Evolutionary conservation across 2,888 invertebrate genomes (phyloP).

Genomic region (Deilephila porcellus): DNA sequence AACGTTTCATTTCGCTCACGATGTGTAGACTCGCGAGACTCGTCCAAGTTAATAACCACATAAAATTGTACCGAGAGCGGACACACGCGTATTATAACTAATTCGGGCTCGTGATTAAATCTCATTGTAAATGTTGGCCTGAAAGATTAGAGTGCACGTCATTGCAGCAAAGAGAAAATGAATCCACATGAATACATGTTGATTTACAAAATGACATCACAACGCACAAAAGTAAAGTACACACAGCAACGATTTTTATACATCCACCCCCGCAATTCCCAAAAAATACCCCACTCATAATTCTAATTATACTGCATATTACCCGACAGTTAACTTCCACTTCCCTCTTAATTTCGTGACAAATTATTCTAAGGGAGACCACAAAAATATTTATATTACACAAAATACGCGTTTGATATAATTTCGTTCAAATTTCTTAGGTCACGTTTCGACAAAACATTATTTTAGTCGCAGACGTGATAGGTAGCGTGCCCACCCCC

Average conservation of each 20-base stretch:
- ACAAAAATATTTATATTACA: neutral
- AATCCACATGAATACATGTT: conserved; percentile 61
- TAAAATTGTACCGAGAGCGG: conserved; percentile 57
- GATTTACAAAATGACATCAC: conserved; percentile 42
- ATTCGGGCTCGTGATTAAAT: conserved; percentile 73
- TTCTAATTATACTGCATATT: neutral
- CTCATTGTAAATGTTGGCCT: conserved; percentile 68
- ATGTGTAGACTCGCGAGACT: conserved; percentile 48
- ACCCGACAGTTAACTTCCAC: neutral
- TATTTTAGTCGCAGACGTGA: conserved; percentile 5
- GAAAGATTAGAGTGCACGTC: conserved; percentile 61
- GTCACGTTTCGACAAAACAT: neutral
- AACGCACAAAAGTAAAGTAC: conserved; percentile 22
- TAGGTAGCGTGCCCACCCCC: neutral
- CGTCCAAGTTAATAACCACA: conserved; percentile 62
- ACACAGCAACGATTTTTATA: neutral
- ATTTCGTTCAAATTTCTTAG: neutral
- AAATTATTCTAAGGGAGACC: neutral
- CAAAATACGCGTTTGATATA: neutral
- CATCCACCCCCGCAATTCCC: neutral
- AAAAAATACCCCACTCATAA: neutral
- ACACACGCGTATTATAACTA: conserved; percentile 67
- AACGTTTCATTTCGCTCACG: conserved; percentile 47
- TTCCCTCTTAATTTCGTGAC: neutral
- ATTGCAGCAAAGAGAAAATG: conserved; percentile 68